Evolutionary conservation across 2,888 invertebrate genomes (phyloP), one percentile per base, ranked within the genome.

Genomic region (Spodoptera exigua): DNA sequence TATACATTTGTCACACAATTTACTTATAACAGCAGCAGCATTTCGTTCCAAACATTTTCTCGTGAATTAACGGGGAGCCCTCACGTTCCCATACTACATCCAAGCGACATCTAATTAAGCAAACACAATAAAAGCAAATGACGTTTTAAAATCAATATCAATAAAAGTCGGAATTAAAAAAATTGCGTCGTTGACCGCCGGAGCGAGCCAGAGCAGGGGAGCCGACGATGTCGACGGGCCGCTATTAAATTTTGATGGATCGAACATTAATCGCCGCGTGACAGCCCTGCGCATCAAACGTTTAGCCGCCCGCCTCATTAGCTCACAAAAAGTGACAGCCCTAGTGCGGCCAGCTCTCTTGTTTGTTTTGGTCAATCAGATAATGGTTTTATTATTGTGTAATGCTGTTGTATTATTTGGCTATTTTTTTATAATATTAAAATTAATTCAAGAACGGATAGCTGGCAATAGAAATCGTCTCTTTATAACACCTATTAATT

Each of bases 191-290:
- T 63, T 69, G 66, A 62, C 53, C 66, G 52, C 27, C 27, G 27
- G 21, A 27, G 27, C 27, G 7, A 9, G 9, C 7, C 27, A 9
- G 27, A 27, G 27, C 27, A 36, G 61, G 72, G 72, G 69, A 61
- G 74, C 68, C 74, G 27, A 9, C 27, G 27, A 27, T 7, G 27
- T 27, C 58, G 71, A 49, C 60, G 60, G 48, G 63, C 58, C 54
- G 71, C 82, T 79, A 83, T 88, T 85, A 87, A 81, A 79, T 71
- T 82, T 83, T 89, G 89, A 89, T 87, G 82, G 88, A 89, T 89
- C 82, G 80, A 61, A 70, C 79, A 68, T 78, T 82, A 80, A 83
- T 76, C 80, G 82, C 59, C 52, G 52, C 63, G 81, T 74, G 89
- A 83, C 88, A 85, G 84, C 84, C 85, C 81, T 83, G 59, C 37